A percentile compares a stretch with the other conserved stretches of the same genome.
Evolutionary conservation across 1,140 invertebrate genomes (phyloP).

Genomic region (Danaus melanippus): DNA sequence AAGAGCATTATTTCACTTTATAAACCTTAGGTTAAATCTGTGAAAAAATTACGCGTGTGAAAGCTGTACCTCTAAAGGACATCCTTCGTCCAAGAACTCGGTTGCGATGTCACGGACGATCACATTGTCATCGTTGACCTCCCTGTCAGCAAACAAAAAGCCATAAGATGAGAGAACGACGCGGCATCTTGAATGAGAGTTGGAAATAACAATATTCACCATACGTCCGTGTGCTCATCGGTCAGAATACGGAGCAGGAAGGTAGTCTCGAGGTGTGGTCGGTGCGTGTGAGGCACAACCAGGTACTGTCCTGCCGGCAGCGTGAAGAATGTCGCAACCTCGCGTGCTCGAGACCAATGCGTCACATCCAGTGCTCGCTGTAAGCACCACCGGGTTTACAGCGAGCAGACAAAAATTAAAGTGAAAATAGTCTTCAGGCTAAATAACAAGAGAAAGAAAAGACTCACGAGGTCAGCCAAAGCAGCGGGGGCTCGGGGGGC

Average conservation of each 20-base stretch:
- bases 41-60: too few relatives aligned
- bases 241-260: conserved; percentile 81
- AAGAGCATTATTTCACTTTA: too few relatives aligned
- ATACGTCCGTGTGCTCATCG: conserved; percentile 82
- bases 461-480: conserved; percentile 8
- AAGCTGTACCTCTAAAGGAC: conserved; percentile 18
- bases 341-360: conserved; percentile 78
- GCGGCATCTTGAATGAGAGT: background rate
- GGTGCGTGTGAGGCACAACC: conserved; percentile 82
- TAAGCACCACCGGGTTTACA: background rate
- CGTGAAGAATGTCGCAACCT: conserved; percentile 83
- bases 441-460: background rate
- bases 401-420: too few relatives aligned
- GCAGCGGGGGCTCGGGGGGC: conserved; percentile 18
- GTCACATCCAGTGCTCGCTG: conserved; percentile 76
- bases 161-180: background rate
- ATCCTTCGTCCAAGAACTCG: conserved; percentile 74
- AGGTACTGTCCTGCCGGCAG: conserved; percentile 84
- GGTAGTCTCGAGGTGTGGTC: conserved; percentile 79
- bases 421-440: too few relatives aligned
- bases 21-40: too few relatives aligned
- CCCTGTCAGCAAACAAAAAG: conserved; percentile 62
- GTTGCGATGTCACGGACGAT: conserved; percentile 76
- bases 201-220: conserved; percentile 64
- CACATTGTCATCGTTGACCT: conserved; percentile 85